Evolutionary conservation across 2,888 invertebrate species (phyloP).

Genomic region (Mesorhabditis sp.): DNA sequence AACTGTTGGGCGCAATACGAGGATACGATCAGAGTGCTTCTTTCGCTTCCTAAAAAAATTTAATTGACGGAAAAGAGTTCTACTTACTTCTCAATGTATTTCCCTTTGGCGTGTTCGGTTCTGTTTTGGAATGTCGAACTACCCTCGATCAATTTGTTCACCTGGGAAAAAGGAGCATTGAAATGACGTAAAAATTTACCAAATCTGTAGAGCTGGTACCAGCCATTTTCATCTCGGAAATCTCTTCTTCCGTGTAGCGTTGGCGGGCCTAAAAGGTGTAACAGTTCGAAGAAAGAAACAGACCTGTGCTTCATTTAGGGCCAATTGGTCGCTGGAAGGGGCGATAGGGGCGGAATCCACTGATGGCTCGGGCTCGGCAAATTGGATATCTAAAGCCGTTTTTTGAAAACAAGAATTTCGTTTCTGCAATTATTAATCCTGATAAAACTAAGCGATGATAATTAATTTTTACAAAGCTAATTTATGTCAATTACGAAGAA

Average conservation of each 20-base stretch:
- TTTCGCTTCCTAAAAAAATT: conserved; percentile 88
- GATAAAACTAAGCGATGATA: too few relatives aligned
- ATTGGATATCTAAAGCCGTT: neutral
- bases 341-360: neutral
- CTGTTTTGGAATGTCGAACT: conserved; percentile 39
- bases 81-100: conserved; percentile 26
- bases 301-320: conserved; percentile 1
- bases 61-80: neutral
- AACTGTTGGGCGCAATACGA: conserved; percentile 74
- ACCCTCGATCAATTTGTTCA: conserved; percentile 47
- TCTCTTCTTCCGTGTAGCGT: conserved; percentile 35
- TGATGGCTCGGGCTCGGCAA: neutral
- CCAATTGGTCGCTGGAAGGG: neutral
- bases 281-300: conserved; percentile 3
- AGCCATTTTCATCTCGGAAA: conserved; percentile 38
- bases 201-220: conserved; percentile 28
- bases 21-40: conserved; percentile 76
- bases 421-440: too few relatives aligned
- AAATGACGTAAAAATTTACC: conserved; percentile 14
- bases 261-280: conserved; percentile 24
- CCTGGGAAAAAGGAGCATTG: conserved; percentile 19
- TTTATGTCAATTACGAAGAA: too few relatives aligned
- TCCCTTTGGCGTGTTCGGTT: conserved; percentile 44
- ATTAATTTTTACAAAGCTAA: too few relatives aligned
- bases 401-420: neutral